A percentile compares a stretch with the other conserved stretches of the same genome.
phyloP scores from a whole-genome alignment of 2,888 invertebrate genomes.

The Aporophyla lueneburgensis region DNA sequence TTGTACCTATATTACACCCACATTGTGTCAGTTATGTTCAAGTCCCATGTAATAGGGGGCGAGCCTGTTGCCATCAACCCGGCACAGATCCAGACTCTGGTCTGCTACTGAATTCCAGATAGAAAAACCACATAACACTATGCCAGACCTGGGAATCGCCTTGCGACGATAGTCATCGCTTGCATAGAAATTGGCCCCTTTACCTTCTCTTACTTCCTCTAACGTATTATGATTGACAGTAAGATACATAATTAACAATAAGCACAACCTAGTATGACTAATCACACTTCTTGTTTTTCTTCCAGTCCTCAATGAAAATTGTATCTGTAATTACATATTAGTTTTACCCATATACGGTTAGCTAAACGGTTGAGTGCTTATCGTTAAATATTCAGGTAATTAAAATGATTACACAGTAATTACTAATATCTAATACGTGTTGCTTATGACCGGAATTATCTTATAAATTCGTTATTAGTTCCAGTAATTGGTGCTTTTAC shows the following conservation, averaged over 20 bases:
- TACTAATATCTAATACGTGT: slow-evolving; percentile 56
- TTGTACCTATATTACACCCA: too few relatives aligned
- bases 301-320: slow-evolving; percentile 38
- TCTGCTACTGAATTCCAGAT: too few relatives aligned
- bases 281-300: slow-evolving; percentile 33
- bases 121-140: too few relatives aligned
- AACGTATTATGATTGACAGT: neutral
- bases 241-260: neutral
- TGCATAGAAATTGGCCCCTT: neutral
- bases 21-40: too few relatives aligned
- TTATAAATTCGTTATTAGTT: slow-evolving; percentile 56
- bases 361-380: slow-evolving; percentile 39
- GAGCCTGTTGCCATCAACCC: too few relatives aligned
- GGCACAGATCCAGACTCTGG: too few relatives aligned
- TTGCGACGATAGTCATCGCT: too few relatives aligned
- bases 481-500: slow-evolving; percentile 54
- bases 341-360: slow-evolving; percentile 53
- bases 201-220: neutral
- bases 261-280: slow-evolving; percentile 5
- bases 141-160: too few relatives aligned
- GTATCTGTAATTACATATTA: slow-evolving; percentile 53
- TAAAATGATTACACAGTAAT: slow-evolving; percentile 60
- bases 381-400: slow-evolving; percentile 59
- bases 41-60: too few relatives aligned
- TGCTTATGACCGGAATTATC: slow-evolving; percentile 47